A percentile compares a stretch with the other conserved stretches of the same genome.
Evolutionary conservation across 2,113 vertebrate species (phyloP).

Genomic region (Vombatus ursinus): DNA sequence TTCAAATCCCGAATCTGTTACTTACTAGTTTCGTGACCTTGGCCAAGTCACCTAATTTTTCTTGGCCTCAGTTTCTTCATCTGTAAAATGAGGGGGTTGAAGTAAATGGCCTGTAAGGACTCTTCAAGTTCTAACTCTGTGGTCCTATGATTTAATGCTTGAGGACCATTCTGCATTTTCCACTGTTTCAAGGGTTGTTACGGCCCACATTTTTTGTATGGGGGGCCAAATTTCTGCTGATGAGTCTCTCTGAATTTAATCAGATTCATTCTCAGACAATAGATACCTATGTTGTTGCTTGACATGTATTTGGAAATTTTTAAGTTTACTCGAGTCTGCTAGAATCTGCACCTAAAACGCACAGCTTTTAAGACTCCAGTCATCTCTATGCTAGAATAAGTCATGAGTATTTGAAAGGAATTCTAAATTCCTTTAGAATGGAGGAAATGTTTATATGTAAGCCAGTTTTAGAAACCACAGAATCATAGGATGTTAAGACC

Average conservation of each 20-base stretch:
- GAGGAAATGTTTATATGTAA: background rate
- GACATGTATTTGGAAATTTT: background rate
- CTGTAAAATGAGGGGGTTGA: background rate
- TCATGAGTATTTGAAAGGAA: background rate
- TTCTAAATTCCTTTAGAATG: too few relatives aligned
- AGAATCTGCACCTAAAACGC: background rate
- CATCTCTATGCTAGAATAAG: background rate
- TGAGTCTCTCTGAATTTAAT: background rate
- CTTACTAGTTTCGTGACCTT: background rate
- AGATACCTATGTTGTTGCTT: background rate
- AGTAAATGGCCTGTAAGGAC: too few relatives aligned
- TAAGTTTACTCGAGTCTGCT: background rate
- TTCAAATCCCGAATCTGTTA: background rate
- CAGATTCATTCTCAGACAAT: background rate
- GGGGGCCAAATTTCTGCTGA: background rate
- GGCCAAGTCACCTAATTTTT: background rate
- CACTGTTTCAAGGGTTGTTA: background rate
- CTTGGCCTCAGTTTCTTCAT: background rate
- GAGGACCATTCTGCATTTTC: background rate
- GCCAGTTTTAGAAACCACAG: background rate
- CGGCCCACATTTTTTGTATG: background rate
- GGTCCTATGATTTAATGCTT: background rate
- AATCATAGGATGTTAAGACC: background rate
- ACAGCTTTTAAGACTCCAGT: background rate
- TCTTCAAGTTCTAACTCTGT: too few relatives aligned